Evolutionary conservation across 2,113 vertebrate genomes (phyloP).

Genomic region (Mesoclemmys tuberculata): DNA sequence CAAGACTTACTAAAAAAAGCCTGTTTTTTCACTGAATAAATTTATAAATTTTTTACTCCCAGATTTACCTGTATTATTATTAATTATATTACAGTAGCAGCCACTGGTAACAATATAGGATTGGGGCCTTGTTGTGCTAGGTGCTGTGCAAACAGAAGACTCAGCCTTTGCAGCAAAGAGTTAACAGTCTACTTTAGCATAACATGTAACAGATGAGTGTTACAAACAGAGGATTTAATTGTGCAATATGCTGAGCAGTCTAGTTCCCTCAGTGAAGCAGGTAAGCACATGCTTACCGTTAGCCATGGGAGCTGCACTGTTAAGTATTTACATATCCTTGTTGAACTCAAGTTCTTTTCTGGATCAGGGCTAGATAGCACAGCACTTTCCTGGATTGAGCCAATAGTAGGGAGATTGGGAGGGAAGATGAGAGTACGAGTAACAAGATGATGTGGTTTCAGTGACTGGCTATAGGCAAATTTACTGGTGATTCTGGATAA

Average conservation of each 20-base stretch:
- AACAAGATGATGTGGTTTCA: neutral
- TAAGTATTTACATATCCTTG: no score
- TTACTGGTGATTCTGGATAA: neutral
- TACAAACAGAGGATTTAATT: neutral
- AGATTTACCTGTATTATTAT: neutral
- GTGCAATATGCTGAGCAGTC: neutral
- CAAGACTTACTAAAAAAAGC: neutral
- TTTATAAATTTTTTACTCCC: neutral
- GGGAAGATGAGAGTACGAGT: neutral
- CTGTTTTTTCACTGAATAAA: neutral
- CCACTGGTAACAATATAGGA: neutral
- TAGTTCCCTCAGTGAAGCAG: neutral
- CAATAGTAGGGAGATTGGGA: neutral
- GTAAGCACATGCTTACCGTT: accelerated
- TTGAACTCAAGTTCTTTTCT: neutral
- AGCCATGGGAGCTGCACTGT: neutral
- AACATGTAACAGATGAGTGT: neutral
- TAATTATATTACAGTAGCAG: neutral
- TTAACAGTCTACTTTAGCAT: neutral
- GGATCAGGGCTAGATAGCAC: neutral
- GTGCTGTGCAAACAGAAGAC: neutral
- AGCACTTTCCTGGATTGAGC: neutral
- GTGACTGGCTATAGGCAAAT: neutral
- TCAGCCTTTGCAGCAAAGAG: neutral
- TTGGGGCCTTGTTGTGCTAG: neutral